A percentile compares a stretch with the other conserved stretches of the same genome.
Evolutionary conservation across 2,797 vertebrate species (phyloP).

Genomic region (Podarcis siculus): DNA sequence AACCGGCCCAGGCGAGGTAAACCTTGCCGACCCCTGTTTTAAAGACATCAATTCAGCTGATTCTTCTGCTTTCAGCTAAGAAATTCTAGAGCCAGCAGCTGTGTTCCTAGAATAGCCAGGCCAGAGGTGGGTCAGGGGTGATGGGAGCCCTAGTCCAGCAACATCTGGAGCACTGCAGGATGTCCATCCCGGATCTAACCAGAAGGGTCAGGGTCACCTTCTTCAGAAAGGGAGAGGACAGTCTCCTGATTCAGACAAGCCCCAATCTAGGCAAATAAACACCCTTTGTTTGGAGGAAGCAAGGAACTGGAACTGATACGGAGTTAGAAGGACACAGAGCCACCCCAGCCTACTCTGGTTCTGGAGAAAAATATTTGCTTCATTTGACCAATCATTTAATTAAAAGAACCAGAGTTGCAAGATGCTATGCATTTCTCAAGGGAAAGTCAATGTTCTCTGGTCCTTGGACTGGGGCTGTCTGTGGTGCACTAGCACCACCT

Average conservation of each 20-base stretch:
- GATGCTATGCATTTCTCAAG: neutral
- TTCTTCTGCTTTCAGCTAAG: neutral
- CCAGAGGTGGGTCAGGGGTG: too few relatives aligned
- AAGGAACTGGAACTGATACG: neutral
- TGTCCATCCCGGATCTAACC: neutral
- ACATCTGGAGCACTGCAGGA: too few relatives aligned
- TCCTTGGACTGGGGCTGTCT: neutral
- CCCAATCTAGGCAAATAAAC: neutral
- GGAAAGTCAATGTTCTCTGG: neutral
- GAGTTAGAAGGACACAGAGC: neutral
- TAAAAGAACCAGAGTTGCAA: neutral
- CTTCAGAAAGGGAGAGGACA: too few relatives aligned
- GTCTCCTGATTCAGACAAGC: neutral
- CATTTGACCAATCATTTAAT: neutral
- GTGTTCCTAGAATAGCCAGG: neutral
- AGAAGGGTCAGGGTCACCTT: neutral
- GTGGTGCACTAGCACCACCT: slow-evolving; percentile 3
- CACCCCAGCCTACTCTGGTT: neutral
- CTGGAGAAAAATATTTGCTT: neutral
- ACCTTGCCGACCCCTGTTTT: neutral
- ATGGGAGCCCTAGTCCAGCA: too few relatives aligned
- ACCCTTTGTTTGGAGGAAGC: neutral
- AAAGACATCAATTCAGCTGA: neutral
- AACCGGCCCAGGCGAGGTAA: too few relatives aligned
- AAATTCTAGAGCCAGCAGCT: neutral